Base-by-base conservation (phyloP, 2,113 vertebrate genomes). In the Bambusicola thoracicus region DNA sequence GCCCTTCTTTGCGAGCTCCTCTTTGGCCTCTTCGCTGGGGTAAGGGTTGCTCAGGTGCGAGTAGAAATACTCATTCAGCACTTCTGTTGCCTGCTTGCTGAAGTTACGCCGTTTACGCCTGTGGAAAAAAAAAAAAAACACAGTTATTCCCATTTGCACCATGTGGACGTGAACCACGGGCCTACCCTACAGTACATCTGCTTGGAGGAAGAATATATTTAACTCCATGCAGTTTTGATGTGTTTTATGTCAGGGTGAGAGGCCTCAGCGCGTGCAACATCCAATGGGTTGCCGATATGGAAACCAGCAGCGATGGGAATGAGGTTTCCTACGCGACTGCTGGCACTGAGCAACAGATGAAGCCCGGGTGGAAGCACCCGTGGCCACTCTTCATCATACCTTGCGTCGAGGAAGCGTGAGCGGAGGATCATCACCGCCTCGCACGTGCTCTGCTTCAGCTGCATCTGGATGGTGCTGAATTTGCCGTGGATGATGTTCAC, bases 21-120 rank as follows among this genome's bases (percentile, higher is more conserved):
- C 98, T 95, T 99, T 99, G 95, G 98, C 98, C 96, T 99, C 98
- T 95, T 99, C 98, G 18, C 98, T 99, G 80, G 99, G 98, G 93
- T 99, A 99, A 30, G 99, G 98, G 84, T 99, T 99, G 73, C 98
- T 99, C 95, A 99, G 97, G 87, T 99, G 98, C 5, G 99, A 99
- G 94, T 99, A 99, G 86, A 99, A 99, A 96, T 99, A 99, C 62
- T 99, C 98, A 7, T 99, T 99, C 95, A 99, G 97, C 72, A 99
- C 98, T 96, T 99, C 98, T 0, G 98, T 99, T 4, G 98, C 98
- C 97, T 98, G 98, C 78, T 98, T 98, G 98, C 98, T 99, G 97
- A 99, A 99, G 95, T 99, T 99, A 82, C 98, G 98, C 48, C 98
- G 96, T 91, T 99, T 99, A 14, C 98, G 98, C 95, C 98, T 98